Conservation (phyloP, 2,888 invertebrate genomes). For the Apomyelois bistriatella region DNA sequence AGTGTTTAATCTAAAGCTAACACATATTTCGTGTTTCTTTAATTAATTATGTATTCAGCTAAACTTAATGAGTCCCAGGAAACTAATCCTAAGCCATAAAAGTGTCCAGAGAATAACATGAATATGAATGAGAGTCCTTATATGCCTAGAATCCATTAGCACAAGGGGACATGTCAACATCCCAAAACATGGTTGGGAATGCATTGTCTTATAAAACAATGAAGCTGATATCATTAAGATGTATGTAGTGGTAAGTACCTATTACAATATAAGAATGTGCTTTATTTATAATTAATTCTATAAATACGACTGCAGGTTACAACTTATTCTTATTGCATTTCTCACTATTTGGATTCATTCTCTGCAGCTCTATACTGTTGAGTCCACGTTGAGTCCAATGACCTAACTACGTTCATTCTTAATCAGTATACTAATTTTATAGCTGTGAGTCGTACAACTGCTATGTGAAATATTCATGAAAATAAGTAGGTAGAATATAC, state of each 20-base stretch:
- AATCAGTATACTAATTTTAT: conserved; percentile 11
- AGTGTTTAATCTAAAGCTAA: conserved; percentile 17
- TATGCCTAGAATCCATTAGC: conserved; percentile 50
- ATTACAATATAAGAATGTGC: neutral
- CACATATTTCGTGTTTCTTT: conserved; percentile 17
- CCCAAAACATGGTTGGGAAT: conserved; percentile 46
- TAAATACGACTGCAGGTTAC: neutral
- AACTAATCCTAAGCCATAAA: conserved; percentile 42
- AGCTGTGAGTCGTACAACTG: conserved; percentile 4
- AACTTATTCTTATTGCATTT: conserved; percentile 1
- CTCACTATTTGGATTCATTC: conserved; percentile 2
- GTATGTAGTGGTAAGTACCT: neutral
- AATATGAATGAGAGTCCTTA: conserved; percentile 46
- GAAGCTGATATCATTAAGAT: conserved; percentile 31
- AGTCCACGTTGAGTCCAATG: conserved; percentile 7
- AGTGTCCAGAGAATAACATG: conserved; percentile 31
- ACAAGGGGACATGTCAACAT: conserved; percentile 39
- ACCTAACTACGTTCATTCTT: conserved; percentile 7
- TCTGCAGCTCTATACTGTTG: conserved; percentile 3
- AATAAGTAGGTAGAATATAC: neutral
- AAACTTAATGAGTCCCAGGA: conserved; percentile 35
- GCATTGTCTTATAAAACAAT: conserved; percentile 55
- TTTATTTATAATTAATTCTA: neutral
- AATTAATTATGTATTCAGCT: conserved; percentile 28
- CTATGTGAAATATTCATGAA: neutral